Base-by-base conservation (phyloP, 2,888 invertebrate genomes). In the Athalia cordata region DNA sequence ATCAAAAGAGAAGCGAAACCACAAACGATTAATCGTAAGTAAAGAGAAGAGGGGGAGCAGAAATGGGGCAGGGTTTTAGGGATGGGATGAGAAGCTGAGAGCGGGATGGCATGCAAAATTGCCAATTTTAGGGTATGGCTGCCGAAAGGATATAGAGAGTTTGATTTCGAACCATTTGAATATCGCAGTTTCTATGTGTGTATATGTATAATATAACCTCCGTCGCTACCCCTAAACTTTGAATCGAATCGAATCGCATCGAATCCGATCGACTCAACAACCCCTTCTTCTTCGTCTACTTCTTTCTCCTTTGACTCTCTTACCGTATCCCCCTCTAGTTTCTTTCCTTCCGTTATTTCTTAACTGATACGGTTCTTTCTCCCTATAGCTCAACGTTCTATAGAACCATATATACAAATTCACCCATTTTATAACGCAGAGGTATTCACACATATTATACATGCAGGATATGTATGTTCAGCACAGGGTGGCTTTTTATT, bases 111-210 rank as follows among this genome's bases (percentile, higher is more conserved):
- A 1, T 29, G 29, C 52, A 57, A 49, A 70, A 70, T 70, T 70
- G 70, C n/a, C 70, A 70, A 72, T 72, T 72, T 72, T 47, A 57
- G 9, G 13, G 62, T 62, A n/a, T 55, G 8, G 67, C 7, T 57
- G 52, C 6, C 52, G 68, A 67, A 67, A 67, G 50, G 67, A 15
- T 13, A 13, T 15, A 5, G 15, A 50, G 52, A 57, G 70, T 70
- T 70, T 57, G 70, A 57, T 70, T 57, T 45, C 13, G 45, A 70
- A 13, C 70, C 57, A 70, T 57, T 70, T 57, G 45, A 70, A 70
- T 70, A 70, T 57, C 13, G 15, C 70, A n/a, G 29, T 52, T 9
- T n/a, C 29, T 4, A 11, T 15, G 5, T n/a, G 11, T 9, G 9
- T 15, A 15, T 11, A 50, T 29, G 49, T 67, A 67, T 47, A 50